These are phyloP conservation scores for Eurois occulta DNA, from an alignment of 2,888 invertebrate genomes.

Conservation along the genomic window DNA sequence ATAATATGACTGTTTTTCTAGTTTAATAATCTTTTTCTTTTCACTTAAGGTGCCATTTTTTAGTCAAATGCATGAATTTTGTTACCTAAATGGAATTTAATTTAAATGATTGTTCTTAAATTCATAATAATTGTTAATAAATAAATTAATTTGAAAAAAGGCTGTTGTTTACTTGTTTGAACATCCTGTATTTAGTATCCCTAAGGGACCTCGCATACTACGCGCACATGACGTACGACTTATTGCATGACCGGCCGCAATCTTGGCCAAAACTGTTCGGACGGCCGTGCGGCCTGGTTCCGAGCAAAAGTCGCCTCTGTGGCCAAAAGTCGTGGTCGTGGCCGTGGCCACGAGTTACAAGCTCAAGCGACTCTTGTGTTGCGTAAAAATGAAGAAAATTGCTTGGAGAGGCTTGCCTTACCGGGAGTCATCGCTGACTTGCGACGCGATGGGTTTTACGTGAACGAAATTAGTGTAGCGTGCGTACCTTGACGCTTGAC, in stretches of 20 bases:
- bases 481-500: too few species aligned
- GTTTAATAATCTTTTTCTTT: background rate
- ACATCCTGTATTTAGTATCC: too few species aligned
- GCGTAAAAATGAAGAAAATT: too few species aligned
- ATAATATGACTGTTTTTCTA: background rate
- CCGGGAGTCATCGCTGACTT: too few species aligned
- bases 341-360: background rate
- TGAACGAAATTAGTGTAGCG: too few species aligned
- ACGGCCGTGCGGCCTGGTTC: background rate
- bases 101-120: slow-evolving; percentile 21
- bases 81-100: slow-evolving; percentile 14
- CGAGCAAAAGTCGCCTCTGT: background rate
- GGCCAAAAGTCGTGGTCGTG: background rate
- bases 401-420: too few species aligned
- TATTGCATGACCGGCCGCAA: background rate
- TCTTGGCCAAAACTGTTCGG: background rate
- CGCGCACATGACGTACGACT: background rate
- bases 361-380: background rate
- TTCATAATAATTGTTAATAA: slow-evolving; percentile 37
- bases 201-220: background rate
- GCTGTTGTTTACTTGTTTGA: slow-evolving; percentile 4
- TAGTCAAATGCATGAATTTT: slow-evolving; percentile 30
- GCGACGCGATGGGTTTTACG: too few species aligned
- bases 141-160: slow-evolving; percentile 44
- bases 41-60: slow-evolving; percentile 43